phyloP scores from a whole-genome alignment of 2,797 vertebrate genomes.

The Syncerus caffer region DNA sequence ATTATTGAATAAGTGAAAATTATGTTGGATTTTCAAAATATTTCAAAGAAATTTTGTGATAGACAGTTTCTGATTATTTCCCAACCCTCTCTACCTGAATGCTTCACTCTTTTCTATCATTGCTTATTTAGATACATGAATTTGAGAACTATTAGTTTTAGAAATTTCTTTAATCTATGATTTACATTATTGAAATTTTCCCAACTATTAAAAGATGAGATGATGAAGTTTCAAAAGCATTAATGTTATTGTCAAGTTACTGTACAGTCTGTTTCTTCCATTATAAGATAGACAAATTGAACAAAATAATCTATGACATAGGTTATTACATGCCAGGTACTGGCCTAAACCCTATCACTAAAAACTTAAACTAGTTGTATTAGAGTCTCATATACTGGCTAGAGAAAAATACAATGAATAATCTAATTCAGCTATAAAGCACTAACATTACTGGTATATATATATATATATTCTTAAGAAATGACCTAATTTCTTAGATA shows the following conservation, averaged over 20 bases:
- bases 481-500: conserved; percentile 1
- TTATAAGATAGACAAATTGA: background rate
- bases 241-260: background rate
- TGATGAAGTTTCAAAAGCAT: background rate
- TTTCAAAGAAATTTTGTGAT: background rate
- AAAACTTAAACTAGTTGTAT: background rate
- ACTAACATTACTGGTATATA: background rate
- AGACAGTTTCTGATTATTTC: background rate
- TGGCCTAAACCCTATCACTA: background rate
- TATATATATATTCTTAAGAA: background rate
- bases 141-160: background rate
- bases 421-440: background rate
- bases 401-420: background rate
- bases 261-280: background rate
- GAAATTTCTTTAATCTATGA: background rate
- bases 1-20: background rate
- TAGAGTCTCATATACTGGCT: background rate
- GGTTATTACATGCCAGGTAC: background rate
- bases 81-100: background rate
- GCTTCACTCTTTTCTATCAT: background rate
- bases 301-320: background rate
- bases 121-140: background rate
- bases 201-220: background rate
- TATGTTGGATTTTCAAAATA: background rate
- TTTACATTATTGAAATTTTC: background rate